Conservation (phyloP, 2,888 invertebrate species). For the Tenthredo distinguenda region DNA sequence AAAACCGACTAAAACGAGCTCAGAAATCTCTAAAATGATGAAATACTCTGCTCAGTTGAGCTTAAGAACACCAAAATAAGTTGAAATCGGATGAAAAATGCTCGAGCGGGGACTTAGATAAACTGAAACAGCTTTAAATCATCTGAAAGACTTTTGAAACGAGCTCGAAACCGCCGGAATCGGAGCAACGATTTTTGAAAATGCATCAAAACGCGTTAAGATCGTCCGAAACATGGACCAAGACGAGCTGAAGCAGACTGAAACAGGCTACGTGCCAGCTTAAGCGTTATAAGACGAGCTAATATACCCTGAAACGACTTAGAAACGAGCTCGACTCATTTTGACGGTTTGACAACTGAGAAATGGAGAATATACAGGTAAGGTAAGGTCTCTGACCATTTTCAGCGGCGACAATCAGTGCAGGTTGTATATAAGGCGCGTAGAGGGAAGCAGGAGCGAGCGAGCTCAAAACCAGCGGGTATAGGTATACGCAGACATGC, state of each 20-base stretch:
- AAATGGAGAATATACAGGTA: background rate
- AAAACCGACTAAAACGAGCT: too few relatives aligned
- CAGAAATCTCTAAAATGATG: background rate
- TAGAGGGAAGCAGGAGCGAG: background rate
- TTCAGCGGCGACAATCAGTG: background rate
- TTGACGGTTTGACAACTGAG: background rate
- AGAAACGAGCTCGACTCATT: background rate
- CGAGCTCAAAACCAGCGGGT: constrained; percentile 17
- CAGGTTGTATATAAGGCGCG: background rate
- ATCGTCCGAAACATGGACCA: background rate
- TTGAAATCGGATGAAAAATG: background rate
- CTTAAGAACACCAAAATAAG: background rate
- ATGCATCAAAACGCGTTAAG: background rate
- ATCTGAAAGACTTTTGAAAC: background rate
- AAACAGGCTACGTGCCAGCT: background rate
- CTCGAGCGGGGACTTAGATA: background rate
- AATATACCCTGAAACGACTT: background rate
- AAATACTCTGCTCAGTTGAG: background rate
- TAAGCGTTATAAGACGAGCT: background rate
- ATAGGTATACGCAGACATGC: background rate
- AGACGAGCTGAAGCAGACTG: background rate
- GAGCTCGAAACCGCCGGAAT: background rate
- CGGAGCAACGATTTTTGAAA: background rate
- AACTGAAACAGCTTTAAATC: background rate
- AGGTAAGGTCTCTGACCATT: constrained; percentile 41